Conservation (phyloP, 2,113 vertebrate species). For the Orientallactaga bullata region DNA sequence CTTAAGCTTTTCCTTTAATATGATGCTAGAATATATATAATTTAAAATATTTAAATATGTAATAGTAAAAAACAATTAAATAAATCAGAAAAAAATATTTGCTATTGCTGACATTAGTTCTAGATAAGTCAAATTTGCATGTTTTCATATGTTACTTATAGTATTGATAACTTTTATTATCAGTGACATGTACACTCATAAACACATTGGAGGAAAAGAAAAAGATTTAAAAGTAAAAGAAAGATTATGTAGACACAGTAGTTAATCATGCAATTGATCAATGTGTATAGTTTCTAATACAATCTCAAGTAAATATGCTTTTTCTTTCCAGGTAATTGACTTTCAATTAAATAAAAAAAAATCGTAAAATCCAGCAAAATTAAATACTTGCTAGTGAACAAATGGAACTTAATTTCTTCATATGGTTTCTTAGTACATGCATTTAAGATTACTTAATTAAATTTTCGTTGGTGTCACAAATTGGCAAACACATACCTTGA, state of each 20-base stretch:
- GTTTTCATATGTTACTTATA: conserved; percentile 4
- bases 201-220: neutral
- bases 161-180: neutral
- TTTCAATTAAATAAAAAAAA: conserved; percentile 65
- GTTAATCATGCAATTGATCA: conserved; percentile 14
- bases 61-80: neutral
- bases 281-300: neutral
- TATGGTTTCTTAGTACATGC: conserved; percentile 18
- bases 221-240: conserved; percentile 5
- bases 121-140: neutral
- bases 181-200: neutral
- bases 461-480: conserved; percentile 11
- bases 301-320: neutral
- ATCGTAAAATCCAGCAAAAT: conserved; percentile 46
- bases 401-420: conserved; percentile 47
- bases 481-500: conserved; percentile 47
- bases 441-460: conserved; percentile 68
- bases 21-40: neutral
- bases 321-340: conserved; percentile 64
- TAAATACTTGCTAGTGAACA: conserved; percentile 36
- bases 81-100: neutral
- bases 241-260: conserved; percentile 6
- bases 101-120: neutral
- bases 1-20: neutral
- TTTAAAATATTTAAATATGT: neutral